These are phyloP conservation scores for Cepaea nemoralis DNA, from an alignment of 1,140 invertebrate genomes.

Conservation along the genomic window DNA sequence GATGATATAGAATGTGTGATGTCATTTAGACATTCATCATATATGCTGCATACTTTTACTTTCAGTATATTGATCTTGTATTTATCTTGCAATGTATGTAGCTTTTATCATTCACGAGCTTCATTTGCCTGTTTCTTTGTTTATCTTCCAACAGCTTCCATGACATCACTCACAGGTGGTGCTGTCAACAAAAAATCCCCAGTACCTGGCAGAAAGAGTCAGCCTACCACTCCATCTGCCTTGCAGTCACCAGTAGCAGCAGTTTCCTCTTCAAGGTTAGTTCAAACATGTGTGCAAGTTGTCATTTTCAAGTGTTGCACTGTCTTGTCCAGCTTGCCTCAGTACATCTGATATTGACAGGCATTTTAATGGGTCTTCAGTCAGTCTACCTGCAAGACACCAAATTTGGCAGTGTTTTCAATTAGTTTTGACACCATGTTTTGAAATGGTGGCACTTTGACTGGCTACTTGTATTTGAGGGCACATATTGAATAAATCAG, in stretches of 20 bases:
- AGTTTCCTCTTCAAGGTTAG: constrained; percentile 1
- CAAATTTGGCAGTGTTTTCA: no score
- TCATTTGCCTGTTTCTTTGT: background rate
- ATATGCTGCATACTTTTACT: background rate
- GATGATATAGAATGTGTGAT: no score
- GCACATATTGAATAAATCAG: no score
- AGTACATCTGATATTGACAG: background rate
- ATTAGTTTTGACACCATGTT: background rate
- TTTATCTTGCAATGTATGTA: no score
- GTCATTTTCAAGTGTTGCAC: background rate
- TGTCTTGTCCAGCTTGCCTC: no score
- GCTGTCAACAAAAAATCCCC: constrained; percentile 25
- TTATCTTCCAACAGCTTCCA: background rate
- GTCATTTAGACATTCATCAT: no score
- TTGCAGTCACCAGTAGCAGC: background rate
- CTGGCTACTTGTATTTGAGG: no score
- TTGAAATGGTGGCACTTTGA: background rate
- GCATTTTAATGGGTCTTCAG: background rate
- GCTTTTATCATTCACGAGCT: no score
- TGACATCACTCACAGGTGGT: background rate
- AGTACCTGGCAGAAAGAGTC: constrained; percentile 6
- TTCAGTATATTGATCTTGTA: no score
- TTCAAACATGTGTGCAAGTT: background rate
- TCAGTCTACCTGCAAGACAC: no score
- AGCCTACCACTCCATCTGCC: background rate